A percentile compares a stretch with the other conserved stretches of the same genome.
Evolutionary conservation across 2,888 invertebrate species (phyloP).

Genomic region (Synergus japonicus): DNA sequence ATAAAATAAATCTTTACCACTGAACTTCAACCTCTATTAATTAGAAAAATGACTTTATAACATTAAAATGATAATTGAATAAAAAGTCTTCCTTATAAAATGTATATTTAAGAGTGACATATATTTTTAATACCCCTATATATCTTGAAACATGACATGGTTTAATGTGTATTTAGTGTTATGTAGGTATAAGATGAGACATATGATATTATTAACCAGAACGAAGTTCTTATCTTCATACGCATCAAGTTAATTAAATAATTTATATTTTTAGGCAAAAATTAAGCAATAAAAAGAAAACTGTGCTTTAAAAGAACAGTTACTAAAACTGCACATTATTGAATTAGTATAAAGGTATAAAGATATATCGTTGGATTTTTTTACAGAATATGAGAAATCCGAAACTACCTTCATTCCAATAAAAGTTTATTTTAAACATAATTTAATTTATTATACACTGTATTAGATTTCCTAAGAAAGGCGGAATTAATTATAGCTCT

Average conservation of each 20-base stretch:
- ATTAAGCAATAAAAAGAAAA: neutral
- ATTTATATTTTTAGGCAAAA: neutral
- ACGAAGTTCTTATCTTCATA: neutral
- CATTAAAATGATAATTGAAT: neutral
- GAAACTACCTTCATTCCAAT: too few relatives aligned
- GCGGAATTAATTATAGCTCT: neutral
- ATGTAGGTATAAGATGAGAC: slow-evolving; percentile 22
- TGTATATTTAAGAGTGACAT: neutral
- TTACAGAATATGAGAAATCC: too few relatives aligned
- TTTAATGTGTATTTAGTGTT: slow-evolving; percentile 8
- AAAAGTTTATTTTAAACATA: neutral
- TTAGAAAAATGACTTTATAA: neutral
- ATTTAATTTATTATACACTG: neutral
- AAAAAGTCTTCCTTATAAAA: neutral
- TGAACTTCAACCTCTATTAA: neutral
- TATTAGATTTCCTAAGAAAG: neutral
- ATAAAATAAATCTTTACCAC: too few relatives aligned
- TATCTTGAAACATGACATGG: slow-evolving; percentile 5
- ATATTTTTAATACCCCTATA: slow-evolving; percentile 23
- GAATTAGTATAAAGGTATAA: too few relatives aligned
- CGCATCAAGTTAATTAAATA: neutral
- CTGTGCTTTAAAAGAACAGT: too few relatives aligned
- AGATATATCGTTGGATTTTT: too few relatives aligned
- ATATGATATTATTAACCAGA: slow-evolving; percentile 11
- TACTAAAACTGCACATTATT: too few relatives aligned